Evolutionary conservation across 2,113 vertebrate genomes (phyloP).

Genomic region (Leiothrix lutea): DNA sequence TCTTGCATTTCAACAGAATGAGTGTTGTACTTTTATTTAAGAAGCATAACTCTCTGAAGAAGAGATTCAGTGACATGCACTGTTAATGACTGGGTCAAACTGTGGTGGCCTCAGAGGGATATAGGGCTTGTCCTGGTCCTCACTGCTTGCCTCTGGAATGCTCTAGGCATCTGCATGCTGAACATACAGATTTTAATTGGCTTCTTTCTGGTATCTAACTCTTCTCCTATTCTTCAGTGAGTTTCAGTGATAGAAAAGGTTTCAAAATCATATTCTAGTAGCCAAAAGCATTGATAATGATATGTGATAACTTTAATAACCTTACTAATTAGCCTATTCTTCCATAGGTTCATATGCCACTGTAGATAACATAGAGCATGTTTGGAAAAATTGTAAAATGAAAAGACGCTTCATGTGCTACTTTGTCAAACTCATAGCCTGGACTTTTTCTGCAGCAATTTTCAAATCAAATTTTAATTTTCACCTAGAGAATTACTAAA

Average conservation of each 20-base stretch:
- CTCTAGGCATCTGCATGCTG: neutral
- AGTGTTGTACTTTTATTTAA: neutral
- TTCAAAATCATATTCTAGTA: neutral
- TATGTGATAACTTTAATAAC: neutral
- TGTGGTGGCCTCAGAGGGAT: neutral
- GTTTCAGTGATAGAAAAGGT: neutral
- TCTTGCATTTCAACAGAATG: neutral
- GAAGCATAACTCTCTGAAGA: neutral
- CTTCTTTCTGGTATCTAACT: neutral
- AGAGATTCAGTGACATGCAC: neutral
- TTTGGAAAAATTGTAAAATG: neutral
- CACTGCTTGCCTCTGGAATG: neutral
- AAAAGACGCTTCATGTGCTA: neutral
- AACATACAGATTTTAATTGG: neutral
- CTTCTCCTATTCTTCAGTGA: neutral
- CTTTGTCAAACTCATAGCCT: neutral
- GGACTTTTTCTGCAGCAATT: neutral
- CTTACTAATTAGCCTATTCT: neutral
- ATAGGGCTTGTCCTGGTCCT: neutral
- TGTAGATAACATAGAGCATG: neutral
- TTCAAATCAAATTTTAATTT: neutral
- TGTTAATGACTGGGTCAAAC: neutral
- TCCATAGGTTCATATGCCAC: neutral
- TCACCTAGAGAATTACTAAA: neutral
- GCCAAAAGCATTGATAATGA: neutral